Percentiles rank a stretch among this genome's conserved stretches.
phyloP scores from a whole-genome alignment of 2,888 invertebrate genomes.

The Xestia xanthographa region DNA sequence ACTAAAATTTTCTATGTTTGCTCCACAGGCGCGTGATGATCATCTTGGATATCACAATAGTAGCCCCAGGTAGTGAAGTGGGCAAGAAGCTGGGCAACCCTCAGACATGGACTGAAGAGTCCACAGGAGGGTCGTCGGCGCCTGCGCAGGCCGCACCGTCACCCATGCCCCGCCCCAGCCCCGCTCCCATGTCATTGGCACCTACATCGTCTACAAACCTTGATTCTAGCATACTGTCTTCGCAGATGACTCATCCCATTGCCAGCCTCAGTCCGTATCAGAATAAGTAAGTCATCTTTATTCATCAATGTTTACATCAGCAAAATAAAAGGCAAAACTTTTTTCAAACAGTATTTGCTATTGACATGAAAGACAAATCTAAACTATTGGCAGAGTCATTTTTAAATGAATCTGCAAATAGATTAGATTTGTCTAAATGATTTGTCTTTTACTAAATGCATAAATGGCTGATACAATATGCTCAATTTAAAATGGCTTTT shows the following conservation, averaged over 20 bases:
- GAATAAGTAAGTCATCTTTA: conserved; percentile 92
- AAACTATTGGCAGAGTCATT: not conserved
- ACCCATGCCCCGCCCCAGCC: conserved; percentile 68
- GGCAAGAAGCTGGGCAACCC: conserved; percentile 95
- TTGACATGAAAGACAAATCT: not conserved
- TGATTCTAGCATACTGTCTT: conserved; percentile 84
- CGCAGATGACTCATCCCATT: conserved; percentile 93
- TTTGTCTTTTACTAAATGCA: not conserved
- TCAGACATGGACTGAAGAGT: conserved; percentile 91
- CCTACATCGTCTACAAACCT: conserved; percentile 72
- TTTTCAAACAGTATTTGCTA: not conserved
- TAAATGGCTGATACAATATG: not conserved
- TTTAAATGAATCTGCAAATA: too few relatives aligned
- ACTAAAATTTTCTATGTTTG: not conserved
- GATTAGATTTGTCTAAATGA: too few relatives aligned
- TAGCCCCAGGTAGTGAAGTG: conserved; percentile 93
- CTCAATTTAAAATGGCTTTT: not conserved
- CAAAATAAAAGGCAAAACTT: not conserved
- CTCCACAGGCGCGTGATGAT: conserved; percentile 95
- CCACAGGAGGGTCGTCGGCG: conserved; percentile 66
- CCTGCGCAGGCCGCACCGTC: conserved; percentile 72
- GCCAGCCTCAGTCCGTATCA: conserved; percentile 97
- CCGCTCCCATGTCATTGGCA: conserved; percentile 68
- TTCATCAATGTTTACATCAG: not conserved
- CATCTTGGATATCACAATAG: conserved; percentile 94